Percentiles rank a stretch among this genome's conserved stretches.
Conservation (phyloP, 2,797 vertebrate species). For the Myiothlypis chrysogaster region DNA sequence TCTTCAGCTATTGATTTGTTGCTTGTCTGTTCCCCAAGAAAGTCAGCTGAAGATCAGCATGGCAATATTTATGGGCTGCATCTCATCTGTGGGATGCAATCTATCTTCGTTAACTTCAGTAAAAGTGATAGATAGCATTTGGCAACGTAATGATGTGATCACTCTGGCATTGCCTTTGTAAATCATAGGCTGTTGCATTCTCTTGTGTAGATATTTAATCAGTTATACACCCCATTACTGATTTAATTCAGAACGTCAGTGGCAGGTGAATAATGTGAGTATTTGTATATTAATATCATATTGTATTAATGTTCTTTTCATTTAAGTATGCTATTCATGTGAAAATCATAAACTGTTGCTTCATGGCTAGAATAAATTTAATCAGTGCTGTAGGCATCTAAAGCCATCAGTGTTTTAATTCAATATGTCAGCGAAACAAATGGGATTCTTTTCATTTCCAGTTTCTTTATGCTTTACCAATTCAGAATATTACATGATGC, state of each 20-base stretch:
- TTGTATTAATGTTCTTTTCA: slow-evolving; percentile 77
- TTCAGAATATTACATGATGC: slow-evolving; percentile 20
- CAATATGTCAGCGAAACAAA: slow-evolving; percentile 51
- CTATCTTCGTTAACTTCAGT: slow-evolving; percentile 83
- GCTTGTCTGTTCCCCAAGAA: slow-evolving; percentile 67
- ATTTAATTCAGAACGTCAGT: slow-evolving; percentile 80
- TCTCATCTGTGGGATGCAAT: slow-evolving; percentile 77
- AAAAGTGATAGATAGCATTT: slow-evolving; percentile 84
- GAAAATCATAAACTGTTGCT: slow-evolving; percentile 76
- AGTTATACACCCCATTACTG: slow-evolving; percentile 80
- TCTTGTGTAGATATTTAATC: slow-evolving; percentile 83
- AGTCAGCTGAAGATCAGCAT: slow-evolving; percentile 81
- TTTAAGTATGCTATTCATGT: slow-evolving; percentile 76
- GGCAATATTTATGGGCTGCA: slow-evolving; percentile 77
- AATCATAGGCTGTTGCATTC: slow-evolving; percentile 82
- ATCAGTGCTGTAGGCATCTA: slow-evolving; percentile 63
- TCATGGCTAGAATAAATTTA: slow-evolving; percentile 72
- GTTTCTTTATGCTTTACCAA: slow-evolving; percentile 55
- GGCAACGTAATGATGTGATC: slow-evolving; percentile 83
- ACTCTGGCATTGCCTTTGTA: slow-evolving; percentile 75
- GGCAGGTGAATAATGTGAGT: slow-evolving; percentile 78
- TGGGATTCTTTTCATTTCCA: slow-evolving; percentile 53
- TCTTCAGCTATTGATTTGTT: slow-evolving; percentile 75
- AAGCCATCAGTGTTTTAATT: slow-evolving; percentile 67
- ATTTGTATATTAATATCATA: slow-evolving; percentile 80